phyloP scores from a whole-genome alignment of 30 jellyfish, hydroid and myxozoan species.

The Pseudorhiza aurosa region DNA sequence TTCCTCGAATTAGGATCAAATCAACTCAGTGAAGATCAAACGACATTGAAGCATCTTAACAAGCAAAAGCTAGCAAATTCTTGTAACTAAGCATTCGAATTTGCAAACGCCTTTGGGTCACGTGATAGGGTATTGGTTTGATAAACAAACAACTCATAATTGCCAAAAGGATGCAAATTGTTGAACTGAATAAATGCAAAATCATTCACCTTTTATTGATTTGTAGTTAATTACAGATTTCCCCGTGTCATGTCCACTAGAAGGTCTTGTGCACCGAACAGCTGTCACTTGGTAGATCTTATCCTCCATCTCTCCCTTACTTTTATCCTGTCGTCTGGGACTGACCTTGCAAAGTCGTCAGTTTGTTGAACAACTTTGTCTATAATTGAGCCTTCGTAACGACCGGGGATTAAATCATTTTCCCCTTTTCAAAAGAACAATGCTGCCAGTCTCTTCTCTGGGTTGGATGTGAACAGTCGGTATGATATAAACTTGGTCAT shows the following conservation, averaged over 20 bases:
- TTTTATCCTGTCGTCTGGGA: conserved; percentile 32
- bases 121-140: too few species aligned
- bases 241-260: conserved; percentile 28
- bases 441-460: background rate
- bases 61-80: too few species aligned
- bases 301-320: conserved; percentile 46
- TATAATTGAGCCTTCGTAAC: conserved; percentile 15
- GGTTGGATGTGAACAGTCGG: conserved; percentile 3
- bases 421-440: conserved; percentile 35
- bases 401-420: conserved; percentile 54
- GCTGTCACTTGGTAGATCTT: conserved; percentile 60
- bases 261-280: conserved; percentile 56
- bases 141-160: conserved; percentile 15
- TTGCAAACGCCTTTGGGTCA: too few species aligned
- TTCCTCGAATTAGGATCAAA: too few species aligned
- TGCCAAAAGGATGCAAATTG: background rate
- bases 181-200: background rate
- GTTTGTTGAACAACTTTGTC: conserved; percentile 17
- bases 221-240: conserved; percentile 18
- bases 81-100: too few species aligned
- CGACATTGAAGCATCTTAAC: too few species aligned
- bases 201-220: conserved; percentile 27
- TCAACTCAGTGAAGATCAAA: too few species aligned
- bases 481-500: background rate
- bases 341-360: background rate